A percentile compares a stretch with the other conserved stretches of the same genome.
phyloP scores from a whole-genome alignment of 2,113 vertebrate genomes.

The Odocoileus hemionus region DNA sequence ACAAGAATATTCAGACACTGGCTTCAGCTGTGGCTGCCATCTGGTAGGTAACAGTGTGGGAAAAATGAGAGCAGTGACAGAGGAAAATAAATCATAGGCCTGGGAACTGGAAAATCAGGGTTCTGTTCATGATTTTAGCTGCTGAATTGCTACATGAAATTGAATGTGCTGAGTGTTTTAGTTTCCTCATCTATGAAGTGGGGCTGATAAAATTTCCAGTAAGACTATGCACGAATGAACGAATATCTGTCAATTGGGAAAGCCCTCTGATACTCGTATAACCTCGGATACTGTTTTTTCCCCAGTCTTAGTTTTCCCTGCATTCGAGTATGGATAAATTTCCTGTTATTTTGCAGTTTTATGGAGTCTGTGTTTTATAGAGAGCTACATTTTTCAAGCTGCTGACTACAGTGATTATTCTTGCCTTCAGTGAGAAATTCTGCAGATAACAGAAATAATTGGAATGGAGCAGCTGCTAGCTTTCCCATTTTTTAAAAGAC shows the following conservation, averaged over 20 bases:
- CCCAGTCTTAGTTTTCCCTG: not conserved
- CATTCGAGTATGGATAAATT: not conserved
- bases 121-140: not conserved
- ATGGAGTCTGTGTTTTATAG: not conserved
- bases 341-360: constrained; percentile 23
- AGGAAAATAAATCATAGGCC: not conserved
- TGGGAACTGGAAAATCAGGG: not conserved
- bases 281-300: not conserved
- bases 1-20: not conserved
- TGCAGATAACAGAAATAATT: constrained; percentile 74
- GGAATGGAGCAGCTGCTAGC: constrained; percentile 55
- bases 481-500: constrained; percentile 59
- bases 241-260: not conserved
- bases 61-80: not conserved
- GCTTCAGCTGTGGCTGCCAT: not conserved
- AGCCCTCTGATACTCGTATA: not conserved
- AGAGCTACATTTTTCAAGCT: constrained; percentile 48
- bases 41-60: constrained; percentile 25
- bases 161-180: not conserved
- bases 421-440: constrained; percentile 58
- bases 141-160: not conserved
- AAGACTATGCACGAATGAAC: not conserved
- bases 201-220: not conserved
- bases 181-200: not conserved
- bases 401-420: constrained; percentile 59